phyloP scores from a whole-genome alignment of 2,888 invertebrate species.

The Microdon myrmicae region DNA sequence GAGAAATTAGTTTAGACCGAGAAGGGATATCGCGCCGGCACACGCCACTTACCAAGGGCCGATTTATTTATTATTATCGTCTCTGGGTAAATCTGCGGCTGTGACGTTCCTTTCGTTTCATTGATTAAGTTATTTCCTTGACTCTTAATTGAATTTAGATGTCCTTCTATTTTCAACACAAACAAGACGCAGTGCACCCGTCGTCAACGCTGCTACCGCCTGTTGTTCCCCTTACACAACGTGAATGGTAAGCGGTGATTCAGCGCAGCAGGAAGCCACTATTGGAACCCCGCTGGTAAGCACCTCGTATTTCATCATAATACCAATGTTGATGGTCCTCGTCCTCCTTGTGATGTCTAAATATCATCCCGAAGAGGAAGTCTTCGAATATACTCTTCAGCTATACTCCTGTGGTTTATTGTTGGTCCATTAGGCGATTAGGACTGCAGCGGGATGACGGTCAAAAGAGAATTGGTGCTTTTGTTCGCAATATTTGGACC shows the following conservation, averaged over 20 bases:
- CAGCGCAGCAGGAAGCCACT: slow-evolving; percentile 59
- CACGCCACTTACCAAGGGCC: slow-evolving; percentile 46
- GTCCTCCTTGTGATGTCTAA: slow-evolving; percentile 46
- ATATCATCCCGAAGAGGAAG: slow-evolving; percentile 31
- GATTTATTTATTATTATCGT: slow-evolving; percentile 49
- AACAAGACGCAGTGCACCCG: too few species aligned
- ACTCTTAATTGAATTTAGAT: slow-evolving; percentile 52
- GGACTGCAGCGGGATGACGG: slow-evolving; percentile 38
- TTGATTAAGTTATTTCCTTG: slow-evolving; percentile 52
- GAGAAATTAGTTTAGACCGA: slow-evolving; percentile 26
- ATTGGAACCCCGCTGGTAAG: slow-evolving; percentile 35
- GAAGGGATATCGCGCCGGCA: slow-evolving; percentile 13
- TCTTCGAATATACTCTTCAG: too few species aligned
- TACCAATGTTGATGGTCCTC: slow-evolving; percentile 25
- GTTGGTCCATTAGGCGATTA: slow-evolving; percentile 52
- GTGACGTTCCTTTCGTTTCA: slow-evolving; percentile 18
- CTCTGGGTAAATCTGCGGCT: slow-evolving; percentile 25
- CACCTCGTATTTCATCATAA: slow-evolving; percentile 44
- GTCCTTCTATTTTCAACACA: too few species aligned
- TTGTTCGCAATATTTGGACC: slow-evolving; percentile 8
- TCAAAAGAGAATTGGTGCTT: slow-evolving; percentile 21
- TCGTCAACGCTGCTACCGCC: slow-evolving; percentile 38
- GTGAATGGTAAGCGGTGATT: slow-evolving; percentile 61
- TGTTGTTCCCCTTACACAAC: slow-evolving; percentile 27
- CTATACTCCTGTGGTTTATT: slow-evolving; percentile 38